A percentile compares a stretch with the other conserved stretches of the same genome.
Evolutionary conservation across 2,113 vertebrate species (phyloP).

Genomic region (Gobio gobio): DNA sequence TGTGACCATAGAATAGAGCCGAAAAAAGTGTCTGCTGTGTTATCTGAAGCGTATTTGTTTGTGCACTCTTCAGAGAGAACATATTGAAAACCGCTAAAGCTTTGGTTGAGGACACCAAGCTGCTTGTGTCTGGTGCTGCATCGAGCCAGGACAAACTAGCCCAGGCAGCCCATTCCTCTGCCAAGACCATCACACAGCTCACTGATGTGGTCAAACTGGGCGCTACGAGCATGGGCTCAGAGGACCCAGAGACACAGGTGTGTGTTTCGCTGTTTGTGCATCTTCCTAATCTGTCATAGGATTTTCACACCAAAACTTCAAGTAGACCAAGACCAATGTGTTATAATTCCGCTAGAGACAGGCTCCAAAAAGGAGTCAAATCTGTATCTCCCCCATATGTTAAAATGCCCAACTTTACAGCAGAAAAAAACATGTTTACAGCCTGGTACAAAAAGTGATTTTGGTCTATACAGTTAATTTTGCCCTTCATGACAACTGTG

Average conservation of each 20-base stretch:
- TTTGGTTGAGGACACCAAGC: constrained; percentile 96
- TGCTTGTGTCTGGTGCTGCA: constrained; percentile 93
- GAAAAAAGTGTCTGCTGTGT: neutral
- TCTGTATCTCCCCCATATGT: no score
- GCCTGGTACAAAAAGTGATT: no score
- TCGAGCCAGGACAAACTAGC: constrained; percentile 96
- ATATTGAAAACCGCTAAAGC: constrained; percentile 98
- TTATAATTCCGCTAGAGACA: neutral
- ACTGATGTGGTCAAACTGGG: constrained; percentile 97
- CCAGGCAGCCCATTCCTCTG: constrained; percentile 95
- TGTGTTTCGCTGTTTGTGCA: neutral
- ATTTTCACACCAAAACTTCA: neutral
- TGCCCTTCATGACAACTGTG: no score
- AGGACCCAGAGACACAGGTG: constrained; percentile 97
- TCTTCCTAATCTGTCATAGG: neutral
- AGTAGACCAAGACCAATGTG: neutral
- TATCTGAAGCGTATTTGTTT: neutral
- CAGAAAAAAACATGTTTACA: no score
- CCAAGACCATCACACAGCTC: constrained; percentile 95
- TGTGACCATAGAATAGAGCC: neutral
- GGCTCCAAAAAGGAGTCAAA: no score
- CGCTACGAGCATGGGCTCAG: constrained; percentile 92
- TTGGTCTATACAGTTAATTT: no score
- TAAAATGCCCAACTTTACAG: no score
- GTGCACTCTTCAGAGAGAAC: constrained; percentile 83